Base-by-base conservation (phyloP, 2,888 invertebrate species). In the Acrocera orbiculus region DNA sequence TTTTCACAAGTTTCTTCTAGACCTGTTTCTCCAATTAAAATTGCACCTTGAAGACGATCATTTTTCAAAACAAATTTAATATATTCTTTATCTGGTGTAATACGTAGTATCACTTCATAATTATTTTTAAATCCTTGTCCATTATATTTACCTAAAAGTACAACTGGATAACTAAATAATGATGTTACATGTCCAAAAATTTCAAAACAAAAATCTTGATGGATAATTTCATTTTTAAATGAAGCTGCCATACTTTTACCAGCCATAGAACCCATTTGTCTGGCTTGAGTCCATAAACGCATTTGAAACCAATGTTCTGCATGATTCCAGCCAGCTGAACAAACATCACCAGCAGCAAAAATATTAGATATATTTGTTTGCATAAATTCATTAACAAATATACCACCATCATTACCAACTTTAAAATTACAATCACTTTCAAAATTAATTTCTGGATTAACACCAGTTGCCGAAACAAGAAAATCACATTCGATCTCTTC, bases 1-100 rank as follows among this genome's bases (percentile, higher is more conserved):
- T 98, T 96, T 63, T 98, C 96, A 61, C 92, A 87, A 56, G 87
- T 93, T 64, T 98, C 98, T 55, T 96, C 98, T 39, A 96, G 65
- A 53, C 92, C 90, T 1, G 95, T 95, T 44, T 98, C 92, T 0
- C 98, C 98, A 46, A 98, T 86, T 17, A 98, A 64, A 45, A 96
- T 76, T 16, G 90, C 95, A 23, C 98, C 98, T 53, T 89, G 82
- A 51, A 98, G 63, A 49, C 69, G 71, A 16, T 86, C 83, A 53
- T 87, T 66, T 47, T 79, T 70, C 41, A 96, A 52, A 2, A 98
- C 74, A 49, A 87, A 76, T 59, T 96, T 95, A 3, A 95, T 71
- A 54, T 82, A 86, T 52, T 86, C 83, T 28, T 65, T 57, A 45
- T 74, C 72, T 49, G 78, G 77, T 0, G 90, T 90, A 44, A 82